These are phyloP conservation scores for Chymomyza fuscimana DNA, from an alignment of 2,888 invertebrate genomes.

Conservation along the genomic window DNA sequence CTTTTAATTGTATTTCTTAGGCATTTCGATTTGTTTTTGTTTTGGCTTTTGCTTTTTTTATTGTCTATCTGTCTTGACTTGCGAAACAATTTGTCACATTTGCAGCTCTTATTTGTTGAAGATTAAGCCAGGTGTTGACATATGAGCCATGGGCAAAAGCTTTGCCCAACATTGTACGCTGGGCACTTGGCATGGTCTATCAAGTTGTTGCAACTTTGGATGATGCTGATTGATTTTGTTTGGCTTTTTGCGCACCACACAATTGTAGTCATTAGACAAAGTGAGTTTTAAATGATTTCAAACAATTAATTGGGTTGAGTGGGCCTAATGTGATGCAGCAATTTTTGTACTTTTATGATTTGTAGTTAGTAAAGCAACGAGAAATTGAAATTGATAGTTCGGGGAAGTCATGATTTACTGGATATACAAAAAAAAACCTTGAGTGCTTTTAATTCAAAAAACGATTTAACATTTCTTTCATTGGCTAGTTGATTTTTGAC, in stretches of 20 bases:
- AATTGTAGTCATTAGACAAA: conserved; percentile 46
- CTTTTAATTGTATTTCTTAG: conserved; percentile 18
- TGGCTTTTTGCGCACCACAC: conserved; percentile 10
- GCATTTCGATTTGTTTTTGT: conserved; percentile 10
- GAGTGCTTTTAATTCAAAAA: too few species aligned
- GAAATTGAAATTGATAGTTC: not conserved
- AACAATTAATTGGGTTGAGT: conserved; percentile 28
- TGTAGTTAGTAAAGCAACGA: not conserved
- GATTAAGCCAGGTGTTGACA: conserved; percentile 32
- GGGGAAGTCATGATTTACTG: not conserved
- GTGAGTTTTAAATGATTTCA: conserved; percentile 49
- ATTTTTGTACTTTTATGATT: not conserved
- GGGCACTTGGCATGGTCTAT: conserved; percentile 1
- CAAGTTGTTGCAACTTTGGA: conserved; percentile 10
- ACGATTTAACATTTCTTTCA: too few species aligned
- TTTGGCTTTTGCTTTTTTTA: not conserved
- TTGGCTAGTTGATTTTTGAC: too few species aligned
- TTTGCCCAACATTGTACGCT: not conserved
- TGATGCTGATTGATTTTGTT: conserved; percentile 38
- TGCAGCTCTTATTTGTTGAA: conserved; percentile 26
- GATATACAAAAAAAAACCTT: too few species aligned
- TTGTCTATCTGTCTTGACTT: not conserved
- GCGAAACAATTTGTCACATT: conserved; percentile 54
- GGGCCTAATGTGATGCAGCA: conserved; percentile 1
- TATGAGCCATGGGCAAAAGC: not conserved